Conservation (phyloP, 2,888 invertebrate genomes). For the Brachynemurus nebulosus region DNA sequence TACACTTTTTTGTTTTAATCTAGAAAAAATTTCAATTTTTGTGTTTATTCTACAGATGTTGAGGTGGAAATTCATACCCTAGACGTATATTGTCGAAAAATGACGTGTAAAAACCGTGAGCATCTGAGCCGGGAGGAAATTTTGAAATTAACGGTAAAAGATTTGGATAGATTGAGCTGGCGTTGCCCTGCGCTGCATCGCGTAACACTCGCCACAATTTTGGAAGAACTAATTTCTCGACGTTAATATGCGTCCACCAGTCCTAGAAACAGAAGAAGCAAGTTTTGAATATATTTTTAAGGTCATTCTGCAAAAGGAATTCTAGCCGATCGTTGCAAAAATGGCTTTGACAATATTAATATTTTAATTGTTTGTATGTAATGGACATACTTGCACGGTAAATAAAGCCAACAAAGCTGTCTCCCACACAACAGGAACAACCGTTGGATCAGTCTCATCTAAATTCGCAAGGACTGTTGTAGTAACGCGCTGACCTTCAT, state of each 20-base stretch:
- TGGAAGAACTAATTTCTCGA: slow-evolving; percentile 58
- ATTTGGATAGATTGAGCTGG: slow-evolving; percentile 54
- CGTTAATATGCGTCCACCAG: slow-evolving; percentile 54
- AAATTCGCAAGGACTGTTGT: slow-evolving; percentile 46
- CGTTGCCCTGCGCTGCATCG: slow-evolving; percentile 65
- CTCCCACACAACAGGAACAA: slow-evolving; percentile 60
- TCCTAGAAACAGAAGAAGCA: slow-evolving; percentile 43
- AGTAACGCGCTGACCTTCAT: slow-evolving; percentile 40
- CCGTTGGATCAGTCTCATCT: slow-evolving; percentile 52
- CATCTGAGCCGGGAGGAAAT: slow-evolving; percentile 40
- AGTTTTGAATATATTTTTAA: slow-evolving; percentile 13
- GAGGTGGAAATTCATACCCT: slow-evolving; percentile 46
- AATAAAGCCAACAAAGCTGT: slow-evolving; percentile 47
- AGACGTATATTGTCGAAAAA: slow-evolving; percentile 55
- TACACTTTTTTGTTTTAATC: slow-evolving; percentile 44
- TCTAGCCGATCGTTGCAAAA: too few species aligned
- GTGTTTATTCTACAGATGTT: background rate
- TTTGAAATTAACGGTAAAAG: slow-evolving; percentile 63
- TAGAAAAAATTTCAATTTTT: slow-evolving; percentile 26
- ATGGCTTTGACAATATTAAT: background rate
- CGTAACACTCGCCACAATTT: slow-evolving; percentile 52
- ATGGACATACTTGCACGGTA: slow-evolving; percentile 35
- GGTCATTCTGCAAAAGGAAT: too few species aligned
- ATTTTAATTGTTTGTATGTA: background rate
- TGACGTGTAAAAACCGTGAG: slow-evolving; percentile 41